Base-by-base conservation (phyloP, 2,113 vertebrate species). In the Passer montanus region DNA sequence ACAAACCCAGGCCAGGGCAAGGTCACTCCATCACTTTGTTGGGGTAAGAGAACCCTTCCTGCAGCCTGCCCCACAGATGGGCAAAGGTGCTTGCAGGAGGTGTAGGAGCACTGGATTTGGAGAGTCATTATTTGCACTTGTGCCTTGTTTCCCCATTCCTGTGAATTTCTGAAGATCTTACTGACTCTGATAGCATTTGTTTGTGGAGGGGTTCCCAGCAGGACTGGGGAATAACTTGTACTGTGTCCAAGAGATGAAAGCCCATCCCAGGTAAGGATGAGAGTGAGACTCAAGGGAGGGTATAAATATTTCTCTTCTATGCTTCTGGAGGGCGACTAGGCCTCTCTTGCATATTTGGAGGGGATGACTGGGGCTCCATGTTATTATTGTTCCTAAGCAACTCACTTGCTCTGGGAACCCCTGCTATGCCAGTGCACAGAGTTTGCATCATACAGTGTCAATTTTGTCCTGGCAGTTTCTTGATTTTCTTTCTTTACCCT, bases 371-470 rank as follows among this genome's bases (percentile, higher is more conserved):
- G 87, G 92, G 33, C 80, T 89, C 64, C 10, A 6, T 35, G 50
- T 75, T 84, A 22, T 88, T 92, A 47, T 91, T 83, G 90, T 89
- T 96, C 69, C 94, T 96, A 93, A 93, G 93, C 93, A 96, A 97
- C 93, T 69, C 18, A 14, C 63, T 88, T 46, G 63, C 76, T 78
- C 67, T 58, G 49, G 55, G 92, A 92, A 64, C 60, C 50, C 88
- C 88, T 62, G 90, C 88, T 81, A 87, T 28, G 86, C n/a, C 66
- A 69, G 11, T 15, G 31, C 2, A 5, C 37, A 46, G 74, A 82
- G 80, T 89, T 76, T 93, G 76, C 35, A 68, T 90, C 87, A 68
- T 66, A 67, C 60, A 64, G 14, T 26, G 60, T 92, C 66, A 91
- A 9, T 87, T 94, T 95, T 78, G 76, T 90, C 76, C 66, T 93